Base-by-base conservation (phyloP, 2,797 vertebrate species). In the Taenioides sp. region DNA sequence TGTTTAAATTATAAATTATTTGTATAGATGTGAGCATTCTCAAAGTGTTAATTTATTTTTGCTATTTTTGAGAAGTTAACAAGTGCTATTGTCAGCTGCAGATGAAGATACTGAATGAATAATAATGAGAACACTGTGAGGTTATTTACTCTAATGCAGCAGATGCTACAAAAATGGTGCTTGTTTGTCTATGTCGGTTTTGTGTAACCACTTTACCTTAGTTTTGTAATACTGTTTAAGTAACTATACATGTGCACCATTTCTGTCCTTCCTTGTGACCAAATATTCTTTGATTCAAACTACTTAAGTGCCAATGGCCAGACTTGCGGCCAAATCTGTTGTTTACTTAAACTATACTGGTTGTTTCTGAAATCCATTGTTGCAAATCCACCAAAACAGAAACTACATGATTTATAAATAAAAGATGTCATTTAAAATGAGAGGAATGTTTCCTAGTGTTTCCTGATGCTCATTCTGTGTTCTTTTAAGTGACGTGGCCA, bases 1-100 rank as follows among this genome's bases (percentile, higher is more conserved):
- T 91, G 87, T 92, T 89, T 89, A 91, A 86, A 80, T 72, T 37
- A 78, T 86, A 90, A 88, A 76, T 92, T 87, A 91, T 92, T 91
- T 91, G 80, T 90, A 80, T 78, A 85, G 82, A 80, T 79, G 76
- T 80, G 83, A 82, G 34, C 69, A 73, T 87, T 67, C 64, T 82
- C 71, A 79, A 81, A 78, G 65, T 71, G 85, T 60, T 91, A 90
- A 92, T 90, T 91, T 91, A 90, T 90, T 91, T 87, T 57, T 79
- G 79, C 77, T 59, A 69, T 77, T 83, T 73, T 80, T 71, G 74
- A 52, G 61, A 70, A 65, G 63, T 23, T 70, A 64, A 31, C 66
- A 66, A 49, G 72, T 59, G 23, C 14, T 40, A 17, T 66, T 49
- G 47, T 71, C 61, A 62, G 64, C 54, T 80, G 65, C 43, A 65